These are phyloP conservation scores for Xestobium rufovillosum DNA, from an alignment of 2,888 invertebrate species.

Conservation along the genomic window DNA sequence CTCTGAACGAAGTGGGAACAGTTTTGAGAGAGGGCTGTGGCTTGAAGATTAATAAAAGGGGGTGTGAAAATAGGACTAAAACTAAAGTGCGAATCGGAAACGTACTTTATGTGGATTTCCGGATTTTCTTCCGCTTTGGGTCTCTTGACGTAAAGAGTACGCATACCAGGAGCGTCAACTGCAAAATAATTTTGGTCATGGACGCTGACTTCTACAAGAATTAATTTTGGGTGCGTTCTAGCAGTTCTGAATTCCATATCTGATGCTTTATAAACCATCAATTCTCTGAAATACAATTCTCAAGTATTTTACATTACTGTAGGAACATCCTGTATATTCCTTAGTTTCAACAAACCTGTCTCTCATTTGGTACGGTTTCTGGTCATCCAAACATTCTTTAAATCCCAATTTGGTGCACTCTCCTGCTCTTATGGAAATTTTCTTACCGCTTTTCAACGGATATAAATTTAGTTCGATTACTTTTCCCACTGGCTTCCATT, in stretches of 20 bases:
- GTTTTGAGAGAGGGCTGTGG: too few relatives aligned
- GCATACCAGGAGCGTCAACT: constrained; percentile 45
- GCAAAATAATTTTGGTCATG: constrained; percentile 40
- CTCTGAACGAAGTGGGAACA: too few relatives aligned
- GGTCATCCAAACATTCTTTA: constrained; percentile 27
- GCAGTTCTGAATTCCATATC: constrained; percentile 41
- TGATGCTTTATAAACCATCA: constrained; percentile 41
- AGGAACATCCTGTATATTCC: constrained; percentile 2
- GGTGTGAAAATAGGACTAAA: too few relatives aligned
- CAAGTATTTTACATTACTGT: constrained; percentile 3
- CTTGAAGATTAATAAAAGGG: too few relatives aligned
- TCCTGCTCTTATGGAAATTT: constrained; percentile 33
- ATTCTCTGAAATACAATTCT: constrained; percentile 34
- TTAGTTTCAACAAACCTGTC: constrained; percentile 30
- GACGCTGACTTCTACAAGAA: constrained; percentile 41
- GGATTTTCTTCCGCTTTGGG: constrained; percentile 31
- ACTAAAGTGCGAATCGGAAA: constrained; percentile 6
- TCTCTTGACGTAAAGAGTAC: constrained; percentile 40
- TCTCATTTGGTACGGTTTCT: constrained; percentile 28
- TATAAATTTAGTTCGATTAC: constrained; percentile 36
- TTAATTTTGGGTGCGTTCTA: constrained; percentile 43
- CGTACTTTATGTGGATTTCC: constrained; percentile 27
- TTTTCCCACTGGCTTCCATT: constrained; percentile 36
- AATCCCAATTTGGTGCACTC: constrained; percentile 35
- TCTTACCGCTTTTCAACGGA: constrained; percentile 39